These are phyloP conservation scores for Pseudachorutes palmiensis DNA, from an alignment of 1,140 invertebrate species.

Conservation along the genomic window DNA sequence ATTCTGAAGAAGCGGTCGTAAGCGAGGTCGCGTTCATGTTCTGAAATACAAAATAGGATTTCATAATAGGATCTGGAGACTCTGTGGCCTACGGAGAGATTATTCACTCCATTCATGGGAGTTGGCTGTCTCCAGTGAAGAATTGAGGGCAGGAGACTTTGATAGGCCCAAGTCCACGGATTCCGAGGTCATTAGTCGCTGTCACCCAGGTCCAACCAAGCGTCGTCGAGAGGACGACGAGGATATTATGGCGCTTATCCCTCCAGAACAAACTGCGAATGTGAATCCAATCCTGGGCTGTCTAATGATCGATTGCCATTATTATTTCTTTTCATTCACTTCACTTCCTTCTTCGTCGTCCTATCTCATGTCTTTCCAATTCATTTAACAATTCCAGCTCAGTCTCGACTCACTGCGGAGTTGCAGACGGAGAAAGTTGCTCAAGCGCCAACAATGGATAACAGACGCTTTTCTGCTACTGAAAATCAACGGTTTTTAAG, in stretches of 20 bases:
- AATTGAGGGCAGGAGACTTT: conserved; percentile 11
- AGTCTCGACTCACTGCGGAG: neutral
- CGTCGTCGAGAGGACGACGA: neutral
- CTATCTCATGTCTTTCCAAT: conserved; percentile 13
- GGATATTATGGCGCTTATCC: no score
- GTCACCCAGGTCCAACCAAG: neutral
- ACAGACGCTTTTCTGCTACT: conserved; percentile 1
- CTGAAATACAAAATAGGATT: neutral
- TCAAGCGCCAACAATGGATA: conserved; percentile 13
- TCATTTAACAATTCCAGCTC: conserved; percentile 6
- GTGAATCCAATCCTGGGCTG: neutral
- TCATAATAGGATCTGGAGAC: conserved; percentile 2
- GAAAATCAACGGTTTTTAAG: neutral
- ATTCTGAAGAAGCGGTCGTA: neutral
- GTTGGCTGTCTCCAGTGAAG: neutral
- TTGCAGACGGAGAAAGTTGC: neutral
- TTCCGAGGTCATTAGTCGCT: conserved; percentile 4
- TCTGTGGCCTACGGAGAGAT: conserved; percentile 1
- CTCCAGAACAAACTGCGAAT: conserved; percentile 1
- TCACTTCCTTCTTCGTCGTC: neutral
- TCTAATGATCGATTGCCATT: conserved; percentile 8
- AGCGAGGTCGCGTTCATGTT: neutral
- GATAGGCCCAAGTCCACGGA: conserved; percentile 2
- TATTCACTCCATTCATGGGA: conserved; percentile 12
- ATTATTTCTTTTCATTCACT: conserved; percentile 11